Evolutionary conservation across 2,113 vertebrate species (phyloP).

Genomic region (Jacana jacana): DNA sequence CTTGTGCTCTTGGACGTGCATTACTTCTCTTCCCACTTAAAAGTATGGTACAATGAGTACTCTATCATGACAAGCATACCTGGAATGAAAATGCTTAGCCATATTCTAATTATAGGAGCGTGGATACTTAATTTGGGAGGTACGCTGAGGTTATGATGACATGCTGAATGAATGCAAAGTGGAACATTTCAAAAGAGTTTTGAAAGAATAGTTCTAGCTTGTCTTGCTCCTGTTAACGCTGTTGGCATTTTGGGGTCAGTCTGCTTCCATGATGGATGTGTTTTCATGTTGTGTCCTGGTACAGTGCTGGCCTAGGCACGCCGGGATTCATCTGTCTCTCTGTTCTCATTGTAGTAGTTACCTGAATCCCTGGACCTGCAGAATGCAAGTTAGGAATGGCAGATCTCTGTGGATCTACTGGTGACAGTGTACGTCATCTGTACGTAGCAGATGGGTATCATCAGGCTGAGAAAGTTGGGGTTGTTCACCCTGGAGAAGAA

Average conservation of each 20-base stretch:
- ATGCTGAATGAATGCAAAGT: not conserved
- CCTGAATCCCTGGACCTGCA: not conserved
- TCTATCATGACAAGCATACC: not conserved
- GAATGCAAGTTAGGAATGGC: not conserved
- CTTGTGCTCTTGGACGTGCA: not conserved
- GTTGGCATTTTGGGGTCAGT: not conserved
- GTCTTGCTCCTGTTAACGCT: accelerated
- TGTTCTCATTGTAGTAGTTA: not conserved
- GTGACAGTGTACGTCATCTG: accelerated
- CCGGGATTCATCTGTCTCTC: not conserved
- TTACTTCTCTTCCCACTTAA: not conserved
- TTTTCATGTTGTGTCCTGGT: not conserved
- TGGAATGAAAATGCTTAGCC: not conserved
- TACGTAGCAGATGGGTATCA: accelerated
- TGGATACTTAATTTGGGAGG: not conserved
- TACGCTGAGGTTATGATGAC: not conserved
- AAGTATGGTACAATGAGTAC: too few species aligned
- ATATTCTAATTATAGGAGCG: not conserved
- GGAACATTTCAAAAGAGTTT: not conserved
- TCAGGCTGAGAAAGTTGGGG: too few species aligned
- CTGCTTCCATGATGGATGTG: not conserved
- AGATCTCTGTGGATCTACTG: not conserved
- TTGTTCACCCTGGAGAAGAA: too few species aligned
- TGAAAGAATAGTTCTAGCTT: not conserved
- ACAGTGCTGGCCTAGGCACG: accelerated